A percentile compares a stretch with the other conserved stretches of the same genome.
Conservation (phyloP, 2,797 vertebrate species). For the Ctenochaetus hawaiiensis region DNA sequence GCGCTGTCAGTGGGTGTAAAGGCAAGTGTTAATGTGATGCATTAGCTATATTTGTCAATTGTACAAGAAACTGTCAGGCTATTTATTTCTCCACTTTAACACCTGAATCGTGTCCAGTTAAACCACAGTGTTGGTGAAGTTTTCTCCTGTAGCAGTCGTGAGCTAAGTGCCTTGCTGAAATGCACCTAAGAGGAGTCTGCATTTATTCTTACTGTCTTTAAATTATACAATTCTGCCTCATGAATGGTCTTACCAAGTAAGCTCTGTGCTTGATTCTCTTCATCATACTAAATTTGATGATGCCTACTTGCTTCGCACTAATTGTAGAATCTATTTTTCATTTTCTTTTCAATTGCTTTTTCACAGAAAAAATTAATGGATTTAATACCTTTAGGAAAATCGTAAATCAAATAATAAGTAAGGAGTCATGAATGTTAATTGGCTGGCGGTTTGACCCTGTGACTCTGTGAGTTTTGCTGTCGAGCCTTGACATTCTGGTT, state of each 20-base stretch:
- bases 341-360: background rate
- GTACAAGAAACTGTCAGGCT: background rate
- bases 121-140: background rate
- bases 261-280: background rate
- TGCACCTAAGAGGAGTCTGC: background rate
- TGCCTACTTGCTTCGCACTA: background rate
- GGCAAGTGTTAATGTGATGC: background rate
- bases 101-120: background rate
- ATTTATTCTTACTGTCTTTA: background rate
- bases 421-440: constrained; percentile 26
- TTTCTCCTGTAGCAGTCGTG: background rate
- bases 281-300: constrained; percentile 6
- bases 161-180: constrained; percentile 1
- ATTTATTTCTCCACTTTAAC: constrained; percentile 6
- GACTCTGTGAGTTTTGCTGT: constrained; percentile 26
- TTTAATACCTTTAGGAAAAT: background rate
- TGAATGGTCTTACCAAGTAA: background rate
- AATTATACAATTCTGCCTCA: background rate
- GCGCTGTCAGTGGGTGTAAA: background rate
- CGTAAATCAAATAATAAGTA: constrained; percentile 1
- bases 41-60: background rate
- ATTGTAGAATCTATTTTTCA: background rate
- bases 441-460: background rate
- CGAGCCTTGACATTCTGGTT: constrained; percentile 11
- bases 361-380: background rate